These are phyloP conservation scores for Thymallus thymallus DNA, from an alignment of 2,113 vertebrate species.

Conservation along the genomic window DNA sequence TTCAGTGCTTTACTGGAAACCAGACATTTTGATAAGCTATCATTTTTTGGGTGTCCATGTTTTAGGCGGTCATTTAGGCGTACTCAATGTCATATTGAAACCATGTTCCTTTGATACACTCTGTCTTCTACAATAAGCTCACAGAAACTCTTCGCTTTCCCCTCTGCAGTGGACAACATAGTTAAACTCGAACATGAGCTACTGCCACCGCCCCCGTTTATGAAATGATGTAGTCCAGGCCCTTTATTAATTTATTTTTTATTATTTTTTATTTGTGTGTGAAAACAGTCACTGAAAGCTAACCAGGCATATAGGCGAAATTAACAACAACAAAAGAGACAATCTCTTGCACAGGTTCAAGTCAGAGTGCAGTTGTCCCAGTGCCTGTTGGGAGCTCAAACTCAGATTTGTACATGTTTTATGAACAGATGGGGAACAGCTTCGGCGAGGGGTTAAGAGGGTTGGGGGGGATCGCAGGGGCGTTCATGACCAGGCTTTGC, in stretches of 20 bases:
- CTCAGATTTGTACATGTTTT: slow-evolving; percentile 60
- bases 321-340: slow-evolving; percentile 16
- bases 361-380: slow-evolving; percentile 61
- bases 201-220: slow-evolving; percentile 43
- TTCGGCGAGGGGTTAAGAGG: background rate
- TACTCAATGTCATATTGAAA: too few relatives aligned
- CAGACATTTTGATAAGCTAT: too few relatives aligned
- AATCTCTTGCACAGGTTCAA: slow-evolving; percentile 42
- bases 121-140: background rate
- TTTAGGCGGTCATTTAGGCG: too few relatives aligned
- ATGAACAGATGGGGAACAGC: slow-evolving; percentile 58
- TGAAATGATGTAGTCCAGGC: slow-evolving; percentile 62
- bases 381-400: slow-evolving; percentile 31
- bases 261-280: too few relatives aligned
- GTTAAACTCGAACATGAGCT: slow-evolving; percentile 23
- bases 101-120: too few relatives aligned
- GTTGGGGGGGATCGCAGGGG: slow-evolving; percentile 3
- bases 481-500: background rate
- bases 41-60: too few relatives aligned
- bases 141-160: background rate
- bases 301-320: slow-evolving; percentile 53
- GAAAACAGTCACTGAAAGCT: slow-evolving; percentile 66
- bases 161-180: background rate
- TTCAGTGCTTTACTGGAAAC: too few relatives aligned
- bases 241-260: too few relatives aligned